phyloP scores from a whole-genome alignment of 2,797 vertebrate genomes.

The Ptychobarbus kaznakovi region DNA sequence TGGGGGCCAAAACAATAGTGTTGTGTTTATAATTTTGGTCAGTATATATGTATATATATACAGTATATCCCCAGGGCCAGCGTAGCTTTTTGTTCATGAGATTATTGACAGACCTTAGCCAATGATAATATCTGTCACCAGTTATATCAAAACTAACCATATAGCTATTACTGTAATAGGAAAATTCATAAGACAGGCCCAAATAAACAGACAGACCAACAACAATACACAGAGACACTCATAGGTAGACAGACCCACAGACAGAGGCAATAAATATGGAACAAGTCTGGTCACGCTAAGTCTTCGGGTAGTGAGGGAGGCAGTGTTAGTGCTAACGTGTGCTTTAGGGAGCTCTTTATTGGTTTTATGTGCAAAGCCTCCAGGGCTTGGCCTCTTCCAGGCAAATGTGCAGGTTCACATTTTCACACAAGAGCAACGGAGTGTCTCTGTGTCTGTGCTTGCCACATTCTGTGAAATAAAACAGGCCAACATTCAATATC shows the following conservation, averaged over 20 bases:
- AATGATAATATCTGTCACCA: neutral
- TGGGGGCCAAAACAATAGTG: no score
- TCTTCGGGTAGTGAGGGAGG: constrained; percentile 46
- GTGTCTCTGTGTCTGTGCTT: constrained; percentile 45
- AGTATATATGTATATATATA: no score
- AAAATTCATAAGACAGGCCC: constrained; percentile 6
- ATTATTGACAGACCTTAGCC: neutral
- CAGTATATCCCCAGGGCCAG: neutral
- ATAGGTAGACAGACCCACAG: constrained; percentile 25
- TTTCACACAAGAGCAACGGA: constrained; percentile 32
- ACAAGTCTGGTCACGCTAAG: constrained; percentile 60
- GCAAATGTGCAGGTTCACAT: constrained; percentile 60
- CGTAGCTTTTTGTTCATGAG: neutral
- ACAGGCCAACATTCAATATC: constrained; percentile 59
- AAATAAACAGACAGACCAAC: constrained; percentile 39
- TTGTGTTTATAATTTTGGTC: no score
- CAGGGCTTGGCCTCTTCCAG: constrained; percentile 51
- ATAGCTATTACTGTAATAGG: constrained; percentile 2
- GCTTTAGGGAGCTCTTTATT: constrained; percentile 59
- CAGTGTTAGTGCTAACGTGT: constrained; percentile 51
- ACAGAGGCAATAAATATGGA: constrained; percentile 42
- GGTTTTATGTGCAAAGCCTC: constrained; percentile 63
- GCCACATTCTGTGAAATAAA: constrained; percentile 58
- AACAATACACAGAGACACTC: constrained; percentile 31
- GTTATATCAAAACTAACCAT: neutral